Percentiles rank a stretch among this genome's conserved stretches.
phyloP scores from a whole-genome alignment of 2,888 invertebrate genomes.

The Andrena trimmerana region DNA sequence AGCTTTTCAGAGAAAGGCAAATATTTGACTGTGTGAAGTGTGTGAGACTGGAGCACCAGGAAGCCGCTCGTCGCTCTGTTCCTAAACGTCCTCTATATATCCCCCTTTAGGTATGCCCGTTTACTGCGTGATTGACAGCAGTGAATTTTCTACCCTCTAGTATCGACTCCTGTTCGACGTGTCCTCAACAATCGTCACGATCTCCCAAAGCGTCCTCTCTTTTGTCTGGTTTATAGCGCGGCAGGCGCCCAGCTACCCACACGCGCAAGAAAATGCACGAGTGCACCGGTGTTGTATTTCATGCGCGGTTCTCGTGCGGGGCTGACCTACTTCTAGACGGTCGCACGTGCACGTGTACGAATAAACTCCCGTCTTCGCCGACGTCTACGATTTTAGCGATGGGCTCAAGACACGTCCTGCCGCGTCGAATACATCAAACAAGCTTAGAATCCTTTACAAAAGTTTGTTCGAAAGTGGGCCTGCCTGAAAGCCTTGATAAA shows the following conservation, averaged over 20 bases:
- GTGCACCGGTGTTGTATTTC: conserved; percentile 27
- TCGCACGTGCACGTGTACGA: conserved; percentile 44
- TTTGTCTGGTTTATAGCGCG: background rate
- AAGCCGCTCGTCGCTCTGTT: background rate
- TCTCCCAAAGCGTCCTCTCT: background rate
- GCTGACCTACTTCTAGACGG: conserved; percentile 75
- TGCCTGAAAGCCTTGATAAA: background rate
- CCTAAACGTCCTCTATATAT: background rate
- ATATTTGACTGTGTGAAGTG: conserved; percentile 16
- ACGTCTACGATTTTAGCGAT: background rate
- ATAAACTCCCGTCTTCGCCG: conserved; percentile 20
- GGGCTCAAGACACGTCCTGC: too few species aligned
- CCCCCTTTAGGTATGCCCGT: background rate
- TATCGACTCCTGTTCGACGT: background rate
- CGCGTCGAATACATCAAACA: background rate
- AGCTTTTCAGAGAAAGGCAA: conserved; percentile 17
- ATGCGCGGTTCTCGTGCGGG: conserved; percentile 58
- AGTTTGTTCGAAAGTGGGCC: background rate
- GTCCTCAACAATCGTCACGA: conserved; percentile 6
- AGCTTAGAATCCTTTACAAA: background rate
- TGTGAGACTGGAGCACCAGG: background rate
- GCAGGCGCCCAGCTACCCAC: conserved; percentile 8
- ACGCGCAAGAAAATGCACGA: conserved; percentile 25
- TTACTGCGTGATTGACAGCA: background rate
- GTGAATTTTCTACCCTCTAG: background rate